A percentile compares a stretch with the other conserved stretches of the same genome.
These are phyloP conservation scores for Salticus scenicus DNA, from an alignment of 2,888 invertebrate genomes.

Conservation along the genomic window DNA sequence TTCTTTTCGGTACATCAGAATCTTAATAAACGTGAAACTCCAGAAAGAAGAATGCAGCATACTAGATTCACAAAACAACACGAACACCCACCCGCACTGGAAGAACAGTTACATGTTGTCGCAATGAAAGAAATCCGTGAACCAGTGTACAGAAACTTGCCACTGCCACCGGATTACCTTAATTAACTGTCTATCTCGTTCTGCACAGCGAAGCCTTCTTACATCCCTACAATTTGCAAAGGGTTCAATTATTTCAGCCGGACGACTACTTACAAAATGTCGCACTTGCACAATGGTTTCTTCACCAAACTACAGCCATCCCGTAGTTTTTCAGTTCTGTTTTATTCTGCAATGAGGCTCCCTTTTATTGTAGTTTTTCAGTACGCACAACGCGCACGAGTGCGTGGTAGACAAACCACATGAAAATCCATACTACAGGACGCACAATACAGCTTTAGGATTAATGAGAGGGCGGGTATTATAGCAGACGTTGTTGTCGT, in stretches of 20 bases:
- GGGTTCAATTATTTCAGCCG: not conserved
- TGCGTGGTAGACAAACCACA: conserved; percentile 9
- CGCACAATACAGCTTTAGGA: conserved; percentile 2
- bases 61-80: not conserved
- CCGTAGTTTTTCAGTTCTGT: not conserved
- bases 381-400: conserved; percentile 12
- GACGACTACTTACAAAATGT: not conserved
- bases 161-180: not conserved
- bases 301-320: not conserved
- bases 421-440: not conserved
- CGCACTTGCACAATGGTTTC: not conserved
- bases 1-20: not conserved
- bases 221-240: not conserved
- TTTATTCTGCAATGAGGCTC: not conserved
- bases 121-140: not conserved
- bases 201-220: conserved; percentile 8
- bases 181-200: not conserved
- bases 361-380: conserved; percentile 20
- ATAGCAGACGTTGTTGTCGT: not conserved
- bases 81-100: conserved; percentile 2
- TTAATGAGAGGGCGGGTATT: conserved; percentile 21
- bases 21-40: too few species aligned
- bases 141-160: not conserved
- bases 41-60: not conserved
- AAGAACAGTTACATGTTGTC: conserved; percentile 6